Evolutionary conservation across 2,113 vertebrate genomes (phyloP), one percentile per base, ranked within the genome.

Genomic region (Megaptera novaeangliae): DNA sequence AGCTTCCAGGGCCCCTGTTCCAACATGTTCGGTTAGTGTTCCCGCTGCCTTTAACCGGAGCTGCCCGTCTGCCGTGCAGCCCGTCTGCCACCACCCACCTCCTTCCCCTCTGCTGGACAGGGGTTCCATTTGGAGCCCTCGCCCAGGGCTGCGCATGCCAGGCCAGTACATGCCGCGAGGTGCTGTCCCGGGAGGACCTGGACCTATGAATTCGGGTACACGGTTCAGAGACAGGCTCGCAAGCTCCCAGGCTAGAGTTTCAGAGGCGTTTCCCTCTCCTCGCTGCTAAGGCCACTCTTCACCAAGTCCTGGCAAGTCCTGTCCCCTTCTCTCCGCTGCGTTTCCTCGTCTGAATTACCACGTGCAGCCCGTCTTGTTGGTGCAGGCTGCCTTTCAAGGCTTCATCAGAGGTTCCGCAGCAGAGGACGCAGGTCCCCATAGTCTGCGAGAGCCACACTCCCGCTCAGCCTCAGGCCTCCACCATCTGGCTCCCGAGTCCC

Each of bases 321-420:
- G 10, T 61, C 27, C 59, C 59, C 17, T 36, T 57, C 27, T 31
- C 46, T 34, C 0, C 23, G 0, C 18, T 52, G 13, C 6, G 6
- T 36, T 41, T 69, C 44, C 20, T 15, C 6, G 8, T 59, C 44
- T 49, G 81, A 21, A 9, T 57, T 23, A 31, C 31, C 9, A 0
- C 2, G 23, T 25, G 9, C 21, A 8, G 63, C n/a, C n/a, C 57
- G 0, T 27, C 41, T 29, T 23, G 72, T 2, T 25, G 59, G 3
- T 2, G 0, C 71, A 69, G 75, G 25, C 68, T 57, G 17, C 64
- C 39, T 64, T n/a, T 12, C 1, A 5, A 17, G 3, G 31, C 36
- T 4, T 57, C 15, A 0, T 2, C 2, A 17, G 31, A 21, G n/a
- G 46, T 13, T n/a, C 6, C 2, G 25, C 41, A 2, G 6, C 44